Evolutionary conservation across 2,113 vertebrate species (phyloP).

Genomic region (Promerops cafer): DNA sequence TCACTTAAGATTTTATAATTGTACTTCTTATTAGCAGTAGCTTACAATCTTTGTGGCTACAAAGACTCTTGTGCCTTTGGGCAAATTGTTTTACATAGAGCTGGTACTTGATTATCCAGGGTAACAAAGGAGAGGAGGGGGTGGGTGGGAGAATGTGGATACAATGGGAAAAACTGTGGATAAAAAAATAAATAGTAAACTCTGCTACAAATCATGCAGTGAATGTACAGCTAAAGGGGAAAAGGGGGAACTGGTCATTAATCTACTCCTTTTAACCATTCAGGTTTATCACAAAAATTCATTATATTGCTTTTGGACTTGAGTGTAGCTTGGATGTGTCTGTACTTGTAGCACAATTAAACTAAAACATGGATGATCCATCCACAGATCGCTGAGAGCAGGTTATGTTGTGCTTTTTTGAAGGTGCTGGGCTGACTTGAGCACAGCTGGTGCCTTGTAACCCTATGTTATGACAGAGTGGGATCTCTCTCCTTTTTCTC

Average conservation of each 20-base stretch:
- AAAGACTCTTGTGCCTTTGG: neutral
- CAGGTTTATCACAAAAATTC: neutral
- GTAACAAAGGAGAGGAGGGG: neutral
- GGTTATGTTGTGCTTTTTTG: neutral
- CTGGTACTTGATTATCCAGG: neutral
- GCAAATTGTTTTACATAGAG: neutral
- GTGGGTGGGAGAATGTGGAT: neutral
- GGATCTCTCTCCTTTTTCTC: neutral
- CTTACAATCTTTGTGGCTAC: neutral
- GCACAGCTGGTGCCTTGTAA: neutral
- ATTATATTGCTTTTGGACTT: neutral
- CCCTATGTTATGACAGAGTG: neutral
- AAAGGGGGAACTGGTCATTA: neutral
- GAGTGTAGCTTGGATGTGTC: neutral
- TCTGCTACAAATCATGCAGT: neutral
- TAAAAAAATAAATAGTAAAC: neutral
- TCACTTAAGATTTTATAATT: constrained; percentile 49
- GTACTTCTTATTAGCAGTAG: neutral
- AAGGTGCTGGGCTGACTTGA: neutral
- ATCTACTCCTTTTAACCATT: neutral
- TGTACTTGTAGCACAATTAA: neutral
- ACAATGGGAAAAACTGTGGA: neutral
- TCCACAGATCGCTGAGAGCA: neutral
- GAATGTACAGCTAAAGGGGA: neutral
- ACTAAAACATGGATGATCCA: neutral